Percentiles rank a stretch among this genome's conserved stretches.
phyloP scores from a whole-genome alignment of 1,140 invertebrate species.

The Drosophila neocordata region DNA sequence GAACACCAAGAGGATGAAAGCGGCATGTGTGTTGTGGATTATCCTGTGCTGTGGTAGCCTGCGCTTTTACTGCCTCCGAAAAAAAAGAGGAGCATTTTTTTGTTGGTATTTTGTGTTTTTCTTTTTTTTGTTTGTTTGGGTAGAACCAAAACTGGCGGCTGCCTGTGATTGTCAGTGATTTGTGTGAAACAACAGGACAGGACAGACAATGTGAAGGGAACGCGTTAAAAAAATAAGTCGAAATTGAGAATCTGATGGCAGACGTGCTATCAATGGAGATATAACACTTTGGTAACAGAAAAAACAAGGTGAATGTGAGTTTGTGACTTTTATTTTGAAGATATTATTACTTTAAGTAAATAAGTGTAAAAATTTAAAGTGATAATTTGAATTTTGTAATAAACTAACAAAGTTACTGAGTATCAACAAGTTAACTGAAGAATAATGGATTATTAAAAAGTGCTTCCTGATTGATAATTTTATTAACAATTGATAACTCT shows the following conservation, averaged over 20 bases:
- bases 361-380: too few species aligned
- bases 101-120: constrained; percentile 23
- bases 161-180: constrained; percentile 70
- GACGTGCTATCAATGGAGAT: constrained; percentile 16
- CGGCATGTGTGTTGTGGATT: constrained; percentile 19
- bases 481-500: too few species aligned
- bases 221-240: not conserved
- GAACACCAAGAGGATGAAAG: constrained; percentile 3
- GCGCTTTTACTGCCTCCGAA: constrained; percentile 48
- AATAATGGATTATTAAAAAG: too few species aligned
- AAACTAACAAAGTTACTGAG: too few species aligned
- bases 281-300: not conserved
- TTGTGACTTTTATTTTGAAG: not conserved
- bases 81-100: not conserved
- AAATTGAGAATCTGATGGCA: constrained; percentile 23
- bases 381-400: too few species aligned
- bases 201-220: constrained; percentile 14
- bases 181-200: constrained; percentile 39
- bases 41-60: not conserved
- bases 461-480: too few species aligned
- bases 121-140: constrained; percentile 37
- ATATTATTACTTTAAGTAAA: not conserved
- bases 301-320: not conserved
- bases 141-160: constrained; percentile 38
- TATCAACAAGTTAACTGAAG: too few species aligned